Base-by-base conservation (phyloP, 2,113 vertebrate species). In the Seriola rivoliana region DNA sequence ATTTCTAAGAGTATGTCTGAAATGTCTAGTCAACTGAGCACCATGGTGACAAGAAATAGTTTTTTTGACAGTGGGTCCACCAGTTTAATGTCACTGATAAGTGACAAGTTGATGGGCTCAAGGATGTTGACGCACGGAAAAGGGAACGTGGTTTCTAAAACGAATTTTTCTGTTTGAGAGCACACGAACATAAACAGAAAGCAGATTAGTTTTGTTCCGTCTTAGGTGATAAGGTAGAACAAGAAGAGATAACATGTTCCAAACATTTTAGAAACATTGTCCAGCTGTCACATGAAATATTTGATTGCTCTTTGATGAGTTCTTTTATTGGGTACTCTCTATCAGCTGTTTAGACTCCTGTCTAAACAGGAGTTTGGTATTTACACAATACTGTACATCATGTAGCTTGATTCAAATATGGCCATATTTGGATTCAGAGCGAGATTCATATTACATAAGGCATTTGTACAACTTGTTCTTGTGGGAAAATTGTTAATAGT, bases 401-500 rank as follows among this genome's bases (percentile, higher is more conserved):
- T n/a, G 4, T 36, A 12, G 32, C 36, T n/a, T 10, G 29, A 42
- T 78, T 75, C 52, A 75, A 23, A 77, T 13, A 38, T 59, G 40
- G 44, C 83, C 84, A 65, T 91, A 85, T 92, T 86, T 80, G 88
- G 81, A 77, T 77, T 76, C 32, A 34, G 12, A 67, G 32, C 68
- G 52, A 84, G 62, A 50, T 42, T 59, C 17, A 13, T 21, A 19
- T 88, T 83, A 79, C 75, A 74, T 75, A 72, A 87, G 17, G 29
- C 29, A 38, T 68, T 71, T 78, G 54, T 34, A 58, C 63, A 79
- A 69, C 63, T 5, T 5, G 36, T 44, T 90, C 74, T 76, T 80
- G 81, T 88, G 84, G 64, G 90, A 88, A 88, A 78, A 85, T 66
- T 69, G 66, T 75, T 67, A 17, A 85, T 77, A 48, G 44, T 80